A percentile compares a stretch with the other conserved stretches of the same genome.
These are phyloP conservation scores for Antheraea mylitta DNA, from an alignment of 1,140 invertebrate species.

Conservation along the genomic window DNA sequence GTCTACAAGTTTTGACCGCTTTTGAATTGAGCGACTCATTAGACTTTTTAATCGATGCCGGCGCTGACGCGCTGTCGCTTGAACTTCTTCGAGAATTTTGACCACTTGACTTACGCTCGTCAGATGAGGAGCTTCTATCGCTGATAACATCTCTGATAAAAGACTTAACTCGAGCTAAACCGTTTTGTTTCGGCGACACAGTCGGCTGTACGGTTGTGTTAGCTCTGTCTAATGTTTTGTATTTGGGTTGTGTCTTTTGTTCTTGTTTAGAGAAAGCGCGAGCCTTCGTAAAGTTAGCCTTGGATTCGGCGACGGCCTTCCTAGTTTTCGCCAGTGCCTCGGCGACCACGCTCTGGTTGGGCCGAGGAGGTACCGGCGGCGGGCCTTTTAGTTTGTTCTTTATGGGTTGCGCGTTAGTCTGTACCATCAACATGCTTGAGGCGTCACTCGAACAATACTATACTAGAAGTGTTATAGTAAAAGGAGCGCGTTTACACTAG, in stretches of 20 bases:
- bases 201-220: constrained; percentile 62
- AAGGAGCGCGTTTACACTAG: constrained; percentile 61
- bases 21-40: constrained; percentile 70
- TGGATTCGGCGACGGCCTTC: constrained; percentile 76
- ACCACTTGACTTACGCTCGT: constrained; percentile 70
- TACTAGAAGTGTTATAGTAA: constrained; percentile 69
- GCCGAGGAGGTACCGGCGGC: constrained; percentile 86
- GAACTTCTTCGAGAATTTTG: constrained; percentile 68
- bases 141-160: constrained; percentile 78
- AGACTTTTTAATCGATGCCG: constrained; percentile 57
- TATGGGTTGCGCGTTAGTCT: constrained; percentile 69
- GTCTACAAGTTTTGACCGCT: constrained; percentile 73
- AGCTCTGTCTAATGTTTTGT: constrained; percentile 67
- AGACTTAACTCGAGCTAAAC: constrained; percentile 71
- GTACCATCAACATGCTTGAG: constrained; percentile 73
- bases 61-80: constrained; percentile 65
- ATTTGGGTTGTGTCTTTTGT: constrained; percentile 44
- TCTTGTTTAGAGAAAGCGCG: constrained; percentile 63
- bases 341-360: constrained; percentile 83
- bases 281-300: constrained; percentile 72
- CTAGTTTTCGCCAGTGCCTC: constrained; percentile 83
- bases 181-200: constrained; percentile 73
- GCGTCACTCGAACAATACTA: constrained; percentile 72
- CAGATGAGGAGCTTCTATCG: constrained; percentile 72
- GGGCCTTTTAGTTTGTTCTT: constrained; percentile 79